A percentile compares a stretch with the other conserved stretches of the same genome.
Evolutionary conservation across 2,797 vertebrate genomes (phyloP).

Genomic region (Knipowitschia caucasica): DNA sequence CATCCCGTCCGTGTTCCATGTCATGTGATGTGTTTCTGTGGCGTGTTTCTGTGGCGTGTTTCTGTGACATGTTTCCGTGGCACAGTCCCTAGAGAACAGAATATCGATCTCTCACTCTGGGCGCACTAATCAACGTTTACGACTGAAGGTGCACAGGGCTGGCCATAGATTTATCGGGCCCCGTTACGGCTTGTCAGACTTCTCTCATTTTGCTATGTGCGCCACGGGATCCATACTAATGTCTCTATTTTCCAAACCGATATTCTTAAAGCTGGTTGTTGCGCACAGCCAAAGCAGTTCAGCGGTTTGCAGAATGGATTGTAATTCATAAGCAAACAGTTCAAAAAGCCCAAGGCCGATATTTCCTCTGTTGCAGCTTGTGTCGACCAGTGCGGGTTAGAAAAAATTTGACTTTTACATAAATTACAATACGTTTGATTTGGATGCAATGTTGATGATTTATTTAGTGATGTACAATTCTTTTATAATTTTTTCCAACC

Average conservation of each 20-base stretch:
- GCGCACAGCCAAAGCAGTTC: neutral
- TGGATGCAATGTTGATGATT: too few species aligned
- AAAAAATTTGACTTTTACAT: too few species aligned
- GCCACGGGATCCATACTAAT: slow-evolving; percentile 7
- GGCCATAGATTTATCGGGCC: slow-evolving; percentile 1
- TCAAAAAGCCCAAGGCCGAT: too few species aligned
- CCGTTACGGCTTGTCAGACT: slow-evolving; percentile 5
- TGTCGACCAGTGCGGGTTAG: too few species aligned
- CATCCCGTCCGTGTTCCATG: too few species aligned
- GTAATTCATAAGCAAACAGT: neutral
- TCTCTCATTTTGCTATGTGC: neutral
- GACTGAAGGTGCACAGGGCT: slow-evolving; percentile 1
- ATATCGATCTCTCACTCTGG: slow-evolving; percentile 4
- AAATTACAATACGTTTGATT: too few species aligned
- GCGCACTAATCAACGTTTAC: slow-evolving; percentile 11
- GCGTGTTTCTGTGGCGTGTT: neutral
- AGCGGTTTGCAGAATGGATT: neutral
- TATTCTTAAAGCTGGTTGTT: neutral
- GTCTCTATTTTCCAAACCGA: neutral
- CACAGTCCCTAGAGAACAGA: slow-evolving; percentile 2
- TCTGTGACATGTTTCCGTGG: too few species aligned
- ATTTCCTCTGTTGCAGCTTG: too few species aligned
- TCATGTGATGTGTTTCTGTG: too few species aligned
- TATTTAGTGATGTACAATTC: too few species aligned
- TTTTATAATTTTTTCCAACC: too few species aligned